Evolutionary conservation across 2,797 vertebrate genomes (phyloP).

Genomic region (Paedocypris micromegethes): DNA sequence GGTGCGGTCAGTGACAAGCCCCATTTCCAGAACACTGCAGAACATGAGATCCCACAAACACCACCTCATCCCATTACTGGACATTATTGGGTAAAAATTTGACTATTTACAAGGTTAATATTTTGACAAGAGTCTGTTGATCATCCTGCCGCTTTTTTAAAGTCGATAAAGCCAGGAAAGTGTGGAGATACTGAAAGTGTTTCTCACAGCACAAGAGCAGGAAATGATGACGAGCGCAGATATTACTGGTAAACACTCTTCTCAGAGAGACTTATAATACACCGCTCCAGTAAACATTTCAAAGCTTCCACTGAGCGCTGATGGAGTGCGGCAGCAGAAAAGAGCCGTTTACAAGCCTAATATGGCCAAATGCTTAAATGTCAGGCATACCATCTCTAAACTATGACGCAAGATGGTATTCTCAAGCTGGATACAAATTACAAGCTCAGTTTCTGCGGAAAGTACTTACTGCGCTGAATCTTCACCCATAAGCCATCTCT

Average conservation of each 20-base stretch:
- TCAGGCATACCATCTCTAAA: slow-evolving; percentile 4
- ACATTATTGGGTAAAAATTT: no score
- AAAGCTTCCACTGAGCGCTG: slow-evolving; percentile 5
- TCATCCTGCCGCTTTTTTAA: no score
- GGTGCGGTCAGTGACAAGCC: no score
- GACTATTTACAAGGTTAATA: no score
- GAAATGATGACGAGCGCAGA: not conserved
- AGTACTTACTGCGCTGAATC: slow-evolving; percentile 19
- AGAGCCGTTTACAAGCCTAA: slow-evolving; percentile 9
- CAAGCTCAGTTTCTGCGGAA: slow-evolving; percentile 1
- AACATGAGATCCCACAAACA: no score
- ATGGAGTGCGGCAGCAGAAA: slow-evolving; percentile 16
- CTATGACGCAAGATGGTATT: not conserved
- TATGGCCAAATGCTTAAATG: slow-evolving; percentile 2
- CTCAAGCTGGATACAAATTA: slow-evolving; percentile 24
- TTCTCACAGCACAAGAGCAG: not conserved
- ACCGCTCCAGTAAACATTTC: slow-evolving; percentile 24
- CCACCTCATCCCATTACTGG: no score
- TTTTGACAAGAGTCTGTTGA: no score
- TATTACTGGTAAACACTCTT: not conserved
- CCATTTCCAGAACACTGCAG: no score
- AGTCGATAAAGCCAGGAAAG: no score
- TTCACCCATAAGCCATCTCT: slow-evolving; percentile 17
- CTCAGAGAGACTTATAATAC: not conserved
- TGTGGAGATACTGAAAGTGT: no score